A percentile compares a stretch with the other conserved stretches of the same genome.
phyloP scores from a whole-genome alignment of 2,797 vertebrate species.

The Peromyscus nudipes region DNA sequence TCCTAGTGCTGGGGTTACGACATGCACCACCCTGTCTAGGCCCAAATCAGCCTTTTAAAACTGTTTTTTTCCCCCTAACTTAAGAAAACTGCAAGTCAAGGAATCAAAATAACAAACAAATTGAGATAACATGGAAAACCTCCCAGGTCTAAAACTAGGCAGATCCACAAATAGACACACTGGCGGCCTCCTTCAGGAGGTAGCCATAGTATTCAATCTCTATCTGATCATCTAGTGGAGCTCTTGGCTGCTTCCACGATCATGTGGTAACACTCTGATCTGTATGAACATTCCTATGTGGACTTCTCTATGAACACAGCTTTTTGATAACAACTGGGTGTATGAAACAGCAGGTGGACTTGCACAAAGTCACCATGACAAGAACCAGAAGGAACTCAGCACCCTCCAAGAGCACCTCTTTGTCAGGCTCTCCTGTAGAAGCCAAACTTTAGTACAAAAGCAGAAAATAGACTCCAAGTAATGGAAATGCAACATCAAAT shows the following conservation, averaged over 20 bases:
- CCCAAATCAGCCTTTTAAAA: slow-evolving; percentile 29
- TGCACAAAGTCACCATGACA: slow-evolving; percentile 12
- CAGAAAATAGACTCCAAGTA: slow-evolving; percentile 58
- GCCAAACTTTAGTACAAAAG: slow-evolving; percentile 34
- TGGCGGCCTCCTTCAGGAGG: neutral
- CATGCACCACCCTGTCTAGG: neutral
- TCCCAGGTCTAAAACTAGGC: neutral
- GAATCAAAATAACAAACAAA: slow-evolving; percentile 49
- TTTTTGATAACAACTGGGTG: neutral
- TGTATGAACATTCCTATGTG: neutral
- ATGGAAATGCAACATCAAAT: slow-evolving; percentile 75
- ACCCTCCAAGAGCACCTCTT: slow-evolving; percentile 2
- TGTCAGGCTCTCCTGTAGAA: slow-evolving; percentile 30
- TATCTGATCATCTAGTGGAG: neutral
- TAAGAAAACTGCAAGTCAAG: neutral
- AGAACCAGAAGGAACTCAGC: slow-evolving; percentile 31
- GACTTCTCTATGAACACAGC: neutral
- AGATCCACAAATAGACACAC: neutral
- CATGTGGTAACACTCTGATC: neutral
- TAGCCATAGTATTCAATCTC: neutral
- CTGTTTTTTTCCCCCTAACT: neutral
- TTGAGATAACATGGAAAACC: neutral
- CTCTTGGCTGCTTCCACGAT: neutral
- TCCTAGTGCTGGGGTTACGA: too few relatives aligned
- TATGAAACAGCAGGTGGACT: neutral